Percentiles rank a stretch among this genome's conserved stretches.
phyloP scores from a whole-genome alignment of 2,888 invertebrate genomes.

The Sphecodes monilicornis region DNA sequence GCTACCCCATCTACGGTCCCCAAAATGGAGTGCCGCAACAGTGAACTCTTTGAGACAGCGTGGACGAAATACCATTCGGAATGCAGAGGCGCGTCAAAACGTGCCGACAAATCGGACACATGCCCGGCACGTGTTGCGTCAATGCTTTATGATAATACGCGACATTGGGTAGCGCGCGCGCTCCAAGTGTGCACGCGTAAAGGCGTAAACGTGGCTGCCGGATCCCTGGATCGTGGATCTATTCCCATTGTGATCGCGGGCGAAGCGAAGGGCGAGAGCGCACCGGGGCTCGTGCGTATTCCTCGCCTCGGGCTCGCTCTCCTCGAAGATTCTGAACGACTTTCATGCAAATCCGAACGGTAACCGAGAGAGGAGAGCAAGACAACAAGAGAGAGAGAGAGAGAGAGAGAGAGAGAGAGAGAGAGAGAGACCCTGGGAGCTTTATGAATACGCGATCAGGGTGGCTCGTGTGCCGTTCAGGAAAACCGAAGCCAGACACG shows the following conservation, averaged over 20 bases:
- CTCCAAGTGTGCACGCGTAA: slow-evolving; percentile 39
- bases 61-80: slow-evolving; percentile 17
- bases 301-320: slow-evolving; percentile 15
- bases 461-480: slow-evolving; percentile 42
- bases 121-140: slow-evolving; percentile 71
- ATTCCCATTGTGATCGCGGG: slow-evolving; percentile 45
- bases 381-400: background rate
- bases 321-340: slow-evolving; percentile 32
- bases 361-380: background rate
- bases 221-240: slow-evolving; percentile 31
- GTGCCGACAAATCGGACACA: slow-evolving; percentile 59
- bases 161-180: slow-evolving; percentile 51
- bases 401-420: background rate
- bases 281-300: slow-evolving; percentile 8
- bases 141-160: slow-evolving; percentile 80
- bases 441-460: slow-evolving; percentile 64
- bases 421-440: slow-evolving; percentile 26
- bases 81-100: slow-evolving; percentile 33
- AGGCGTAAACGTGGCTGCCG: slow-evolving; percentile 26
- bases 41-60: background rate
- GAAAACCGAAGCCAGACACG: slow-evolving; percentile 42
- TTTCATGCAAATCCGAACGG: slow-evolving; percentile 49
- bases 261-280: slow-evolving; percentile 18
- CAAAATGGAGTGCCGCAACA: background rate
- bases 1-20: background rate